Evolutionary conservation across 2,888 invertebrate genomes (phyloP).

Genomic region (Lasioglossum villosulum): DNA sequence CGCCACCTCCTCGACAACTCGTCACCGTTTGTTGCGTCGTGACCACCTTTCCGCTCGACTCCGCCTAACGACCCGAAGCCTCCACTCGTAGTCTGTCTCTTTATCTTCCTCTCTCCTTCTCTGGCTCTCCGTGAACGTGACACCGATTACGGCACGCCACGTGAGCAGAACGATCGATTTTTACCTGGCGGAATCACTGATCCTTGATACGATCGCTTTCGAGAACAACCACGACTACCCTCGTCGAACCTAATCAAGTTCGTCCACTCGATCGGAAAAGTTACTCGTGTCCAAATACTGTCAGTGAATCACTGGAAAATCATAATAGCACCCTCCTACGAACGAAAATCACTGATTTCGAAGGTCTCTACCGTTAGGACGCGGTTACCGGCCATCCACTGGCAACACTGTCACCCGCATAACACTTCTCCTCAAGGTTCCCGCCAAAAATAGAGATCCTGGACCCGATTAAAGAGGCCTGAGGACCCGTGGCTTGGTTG

Average conservation of each 20-base stretch:
- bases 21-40: constrained; percentile 72
- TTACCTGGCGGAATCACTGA: constrained; percentile 10
- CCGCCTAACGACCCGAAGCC: constrained; percentile 29
- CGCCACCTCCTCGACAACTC: constrained; percentile 71
- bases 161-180: constrained; percentile 38
- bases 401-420: constrained; percentile 39
- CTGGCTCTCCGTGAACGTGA: constrained; percentile 13
- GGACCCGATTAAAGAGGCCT: not conserved
- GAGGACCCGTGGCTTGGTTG: not conserved
- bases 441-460: constrained; percentile 47
- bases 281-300: not conserved
- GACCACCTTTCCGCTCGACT: constrained; percentile 67
- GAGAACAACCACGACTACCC: not conserved
- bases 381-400: constrained; percentile 27
- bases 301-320: constrained; percentile 6
- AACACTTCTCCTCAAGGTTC: constrained; percentile 34
- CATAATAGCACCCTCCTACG: not conserved
- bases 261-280: not conserved
- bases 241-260: not conserved
- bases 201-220: not conserved
- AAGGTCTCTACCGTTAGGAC: not conserved
- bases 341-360: not conserved
- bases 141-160: constrained; percentile 33
- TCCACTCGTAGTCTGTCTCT: not conserved
- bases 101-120: not conserved